Base-by-base conservation (phyloP, 2,113 vertebrate genomes). In the Monopterus albus region DNA sequence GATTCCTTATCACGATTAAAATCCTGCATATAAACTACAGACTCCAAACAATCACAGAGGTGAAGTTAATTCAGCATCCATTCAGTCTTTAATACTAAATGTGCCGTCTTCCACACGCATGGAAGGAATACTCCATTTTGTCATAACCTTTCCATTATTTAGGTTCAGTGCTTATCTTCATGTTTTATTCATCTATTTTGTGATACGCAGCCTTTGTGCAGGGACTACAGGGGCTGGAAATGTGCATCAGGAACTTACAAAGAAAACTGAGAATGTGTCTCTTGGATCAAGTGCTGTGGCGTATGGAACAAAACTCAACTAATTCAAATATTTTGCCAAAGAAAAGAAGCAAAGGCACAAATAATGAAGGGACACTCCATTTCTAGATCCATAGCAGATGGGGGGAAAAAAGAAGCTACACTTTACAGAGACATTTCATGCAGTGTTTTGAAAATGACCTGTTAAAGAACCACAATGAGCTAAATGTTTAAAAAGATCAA, bases 131-230 rank as follows among this genome's bases (percentile, higher is more conserved):
- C 78, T 85, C 80, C 33, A 65, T 60, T 72, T 85, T 82, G 82
- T 73, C 82, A 78, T 72, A 89, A 86, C 75, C 80, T 83, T 82
- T 88, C 82, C 58, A 88, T 90, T 89, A 90, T 83, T 89, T 81
- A 87, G 72, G 52, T 76, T 82, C 68, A 62, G 76, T 65, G 75
- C 81, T 83, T 72, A 78, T 77, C 4, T 5, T 52, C 77, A 87
- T 91, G 90, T 89, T 89, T 91, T 89, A 91, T 91, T 91, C 68
- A 87, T 74, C 45, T 62, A 28, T 60, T 75, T 70, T 52, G 25
- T 18, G 58, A 82, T 79, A 82, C 6, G 1, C 55, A n/a, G 74
- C 52, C 69, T 78, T 58, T 63, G 59, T 68, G 69, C 74, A 38
- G 50, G 73, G 53, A 65, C 68, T 79, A 78, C 23, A 10, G 57